These are phyloP conservation scores for Ectemnius lituratus DNA, from an alignment of 2,888 invertebrate species.

Conservation along the genomic window DNA sequence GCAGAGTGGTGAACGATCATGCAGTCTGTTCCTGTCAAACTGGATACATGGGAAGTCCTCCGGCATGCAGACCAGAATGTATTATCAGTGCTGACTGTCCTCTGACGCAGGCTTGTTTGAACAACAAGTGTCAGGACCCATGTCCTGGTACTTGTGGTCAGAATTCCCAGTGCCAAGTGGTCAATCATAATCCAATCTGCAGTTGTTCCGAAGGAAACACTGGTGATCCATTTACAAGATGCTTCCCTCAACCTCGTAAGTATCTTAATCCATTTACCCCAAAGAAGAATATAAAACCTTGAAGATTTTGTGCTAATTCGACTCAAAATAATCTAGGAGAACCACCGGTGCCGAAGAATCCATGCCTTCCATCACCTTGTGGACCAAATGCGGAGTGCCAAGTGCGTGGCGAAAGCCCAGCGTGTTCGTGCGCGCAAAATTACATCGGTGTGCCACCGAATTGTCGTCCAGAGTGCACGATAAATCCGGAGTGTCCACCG, in stretches of 20 bases:
- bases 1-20: slow-evolving; percentile 83
- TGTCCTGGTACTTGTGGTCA: slow-evolving; percentile 89
- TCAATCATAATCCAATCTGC: slow-evolving; percentile 90
- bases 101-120: slow-evolving; percentile 86
- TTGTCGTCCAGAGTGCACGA: slow-evolving; percentile 81
- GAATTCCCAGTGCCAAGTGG: slow-evolving; percentile 88
- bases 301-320: background rate
- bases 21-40: slow-evolving; percentile 86
- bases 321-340: slow-evolving; percentile 30
- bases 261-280: background rate
- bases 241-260: slow-evolving; percentile 80
- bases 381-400: slow-evolving; percentile 81
- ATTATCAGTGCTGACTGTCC: slow-evolving; percentile 89
- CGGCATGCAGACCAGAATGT: slow-evolving; percentile 90
- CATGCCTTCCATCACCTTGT: slow-evolving; percentile 80
- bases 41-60: slow-evolving; percentile 87
- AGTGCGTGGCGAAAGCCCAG: slow-evolving; percentile 79
- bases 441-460: slow-evolving; percentile 81
- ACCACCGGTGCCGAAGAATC: slow-evolving; percentile 72
- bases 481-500: slow-evolving; percentile 80
- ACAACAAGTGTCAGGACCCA: slow-evolving; percentile 88
- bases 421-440: slow-evolving; percentile 81
- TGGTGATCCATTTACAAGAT: slow-evolving; percentile 87
- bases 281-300: too few relatives aligned
- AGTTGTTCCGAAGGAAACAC: slow-evolving; percentile 85